These are phyloP conservation scores for Condylura cristata DNA, from an alignment of 2,113 vertebrate species.

Conservation along the genomic window DNA sequence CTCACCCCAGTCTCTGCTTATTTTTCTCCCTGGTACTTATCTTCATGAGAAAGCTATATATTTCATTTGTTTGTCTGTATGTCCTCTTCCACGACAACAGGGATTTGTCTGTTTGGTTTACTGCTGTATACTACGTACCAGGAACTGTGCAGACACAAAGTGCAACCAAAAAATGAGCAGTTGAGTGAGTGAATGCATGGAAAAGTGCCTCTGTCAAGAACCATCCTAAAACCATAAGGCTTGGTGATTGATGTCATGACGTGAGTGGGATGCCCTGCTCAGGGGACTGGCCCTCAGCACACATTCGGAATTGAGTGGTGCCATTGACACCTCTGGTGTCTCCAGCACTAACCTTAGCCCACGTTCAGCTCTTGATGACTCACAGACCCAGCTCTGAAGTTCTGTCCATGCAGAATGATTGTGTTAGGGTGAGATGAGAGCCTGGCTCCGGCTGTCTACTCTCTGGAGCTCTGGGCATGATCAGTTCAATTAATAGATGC, in stretches of 20 bases:
- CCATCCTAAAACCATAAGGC: neutral
- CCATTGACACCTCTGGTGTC: too few species aligned
- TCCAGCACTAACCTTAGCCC: neutral
- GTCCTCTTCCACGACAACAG: neutral
- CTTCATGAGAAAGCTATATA: neutral
- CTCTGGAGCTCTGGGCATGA: accelerated
- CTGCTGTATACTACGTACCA: neutral
- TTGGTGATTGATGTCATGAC: neutral
- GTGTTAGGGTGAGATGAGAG: neutral
- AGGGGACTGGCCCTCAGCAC: neutral
- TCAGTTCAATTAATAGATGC: neutral
- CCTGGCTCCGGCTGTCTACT: neutral
- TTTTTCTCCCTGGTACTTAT: slow-evolving; percentile 12
- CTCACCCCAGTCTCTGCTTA: neutral
- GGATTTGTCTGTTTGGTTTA: neutral
- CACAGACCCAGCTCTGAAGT: neutral
- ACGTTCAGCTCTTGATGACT: neutral
- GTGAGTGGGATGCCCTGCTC: neutral
- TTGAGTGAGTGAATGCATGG: neutral
- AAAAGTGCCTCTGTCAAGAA: neutral
- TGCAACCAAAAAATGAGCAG: neutral
- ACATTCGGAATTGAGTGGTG: neutral
- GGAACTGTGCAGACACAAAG: neutral
- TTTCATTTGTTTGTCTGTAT: neutral
- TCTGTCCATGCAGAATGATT: neutral